Evolutionary conservation across 2,797 vertebrate genomes (phyloP), one percentile per base, ranked within the genome.

Genomic region (Melanogrammus aeglefinus): DNA sequence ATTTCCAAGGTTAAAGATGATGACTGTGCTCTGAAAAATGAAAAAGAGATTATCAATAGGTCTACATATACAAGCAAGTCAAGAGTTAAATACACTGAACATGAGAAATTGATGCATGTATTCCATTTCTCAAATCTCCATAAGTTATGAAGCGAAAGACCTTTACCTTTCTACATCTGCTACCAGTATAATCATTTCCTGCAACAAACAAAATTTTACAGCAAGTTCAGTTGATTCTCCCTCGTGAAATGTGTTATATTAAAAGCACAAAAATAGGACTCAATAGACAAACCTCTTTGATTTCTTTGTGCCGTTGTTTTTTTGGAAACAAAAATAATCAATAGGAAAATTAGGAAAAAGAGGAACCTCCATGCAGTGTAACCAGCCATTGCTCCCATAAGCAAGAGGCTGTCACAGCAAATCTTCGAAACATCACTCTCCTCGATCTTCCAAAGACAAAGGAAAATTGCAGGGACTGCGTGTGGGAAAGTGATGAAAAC

Each of bases 391-490:
- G 88, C 74, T 69, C 36, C 70, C 39, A 29, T 4, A 36, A 76
- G 69, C 86, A 81, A 88, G 41, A 0, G 44, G 3, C 36, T 5
- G 1, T 0, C 39, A 16, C 0, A 0, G 21, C 12, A 6, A 0
- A 3, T 16, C 27, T 75, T 5, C 44, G 0, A 1, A 4, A 66
- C 21, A 6, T 70, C 21, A 35, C 44, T 71, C 51, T 72, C 18
- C 8, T 72, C 18, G 29, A 57, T 71, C 51, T 74, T 14, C 76
- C 14, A 9, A 41, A 83, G 12, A 72, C 35, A 79, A 24, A 84
- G 6, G 76, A 85, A 85, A 41, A 91, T 29, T 39, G 83, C 18
- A 47, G 83, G 76, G 44, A 72, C 93, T 93, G 83, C 51, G 10
- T 18, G 74, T 31, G 57, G 6, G 70, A 69, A 83, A 38, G 78